phyloP scores from a whole-genome alignment of 2,888 invertebrate species.

The Homarus gammarus region DNA sequence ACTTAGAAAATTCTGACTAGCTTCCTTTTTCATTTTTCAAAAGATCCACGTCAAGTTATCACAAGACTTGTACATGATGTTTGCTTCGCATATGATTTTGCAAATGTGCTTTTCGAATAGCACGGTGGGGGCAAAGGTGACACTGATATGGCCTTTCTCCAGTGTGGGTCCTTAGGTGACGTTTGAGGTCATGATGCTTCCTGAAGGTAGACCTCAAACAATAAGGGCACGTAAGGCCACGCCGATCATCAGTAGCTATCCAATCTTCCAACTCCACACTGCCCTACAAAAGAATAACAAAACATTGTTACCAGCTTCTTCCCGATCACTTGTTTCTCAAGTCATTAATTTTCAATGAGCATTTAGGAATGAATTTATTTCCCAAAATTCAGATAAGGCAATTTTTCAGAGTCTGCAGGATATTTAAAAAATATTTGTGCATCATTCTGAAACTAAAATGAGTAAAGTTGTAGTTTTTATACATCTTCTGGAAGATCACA shows the following conservation, averaged over 20 bases:
- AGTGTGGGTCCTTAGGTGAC: conserved; percentile 60
- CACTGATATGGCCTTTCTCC: conserved; percentile 62
- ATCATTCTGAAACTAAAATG: too few species aligned
- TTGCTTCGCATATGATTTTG: conserved; percentile 33
- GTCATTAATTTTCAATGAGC: neutral
- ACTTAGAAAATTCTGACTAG: neutral
- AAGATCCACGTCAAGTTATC: neutral
- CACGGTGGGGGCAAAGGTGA: conserved; percentile 54
- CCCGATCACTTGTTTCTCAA: neutral
- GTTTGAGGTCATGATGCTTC: conserved; percentile 46
- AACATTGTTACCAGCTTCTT: conserved; percentile 8
- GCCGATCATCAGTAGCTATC: conserved; percentile 25
- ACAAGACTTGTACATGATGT: conserved; percentile 12
- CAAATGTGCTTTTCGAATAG: conserved; percentile 28
- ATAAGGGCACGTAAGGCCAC: conserved; percentile 31
- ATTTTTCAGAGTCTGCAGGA: neutral
- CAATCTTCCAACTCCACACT: conserved; percentile 31
- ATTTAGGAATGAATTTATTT: neutral
- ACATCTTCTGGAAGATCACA: too few species aligned
- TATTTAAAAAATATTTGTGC: too few species aligned
- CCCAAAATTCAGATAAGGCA: neutral
- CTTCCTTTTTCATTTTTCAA: neutral
- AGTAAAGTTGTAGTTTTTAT: too few species aligned
- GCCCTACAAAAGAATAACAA: conserved; percentile 34
- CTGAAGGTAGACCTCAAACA: conserved; percentile 39